Evolutionary conservation across 2,888 invertebrate genomes (phyloP).

Genomic region (Latrodectus hesperus): DNA sequence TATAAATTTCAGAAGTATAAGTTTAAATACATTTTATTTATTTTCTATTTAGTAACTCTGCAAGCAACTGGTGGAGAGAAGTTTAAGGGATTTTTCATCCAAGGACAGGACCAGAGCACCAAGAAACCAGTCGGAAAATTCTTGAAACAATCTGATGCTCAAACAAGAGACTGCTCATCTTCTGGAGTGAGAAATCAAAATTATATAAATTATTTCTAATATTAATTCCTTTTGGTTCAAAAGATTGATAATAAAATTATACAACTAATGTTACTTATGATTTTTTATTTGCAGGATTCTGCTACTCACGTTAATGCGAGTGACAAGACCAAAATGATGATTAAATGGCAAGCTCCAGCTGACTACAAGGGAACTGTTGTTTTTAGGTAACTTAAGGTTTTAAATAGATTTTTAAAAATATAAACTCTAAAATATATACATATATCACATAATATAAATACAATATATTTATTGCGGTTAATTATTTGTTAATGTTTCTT

Average conservation of each 20-base stretch:
- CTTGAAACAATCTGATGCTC: conserved; percentile 15
- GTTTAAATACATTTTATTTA: too few species aligned
- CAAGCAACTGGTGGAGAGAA: conserved; percentile 40
- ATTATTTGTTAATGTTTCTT: too few species aligned
- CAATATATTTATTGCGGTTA: too few species aligned
- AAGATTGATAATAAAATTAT: background rate
- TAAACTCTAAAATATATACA: too few species aligned
- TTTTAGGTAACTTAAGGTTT: conserved; percentile 28
- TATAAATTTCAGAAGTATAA: too few species aligned
- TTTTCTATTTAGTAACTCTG: conserved; percentile 32
- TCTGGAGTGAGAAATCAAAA: conserved; percentile 26
- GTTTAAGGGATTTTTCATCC: conserved; percentile 61
- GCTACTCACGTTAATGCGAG: conserved; percentile 32
- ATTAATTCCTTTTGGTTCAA: background rate
- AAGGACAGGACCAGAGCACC: conserved; percentile 21
- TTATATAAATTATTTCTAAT: background rate
- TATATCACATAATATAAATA: too few species aligned
- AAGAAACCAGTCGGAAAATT: conserved; percentile 45
- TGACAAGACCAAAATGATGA: conserved; percentile 25
- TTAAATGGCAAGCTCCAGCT: conserved; percentile 50
- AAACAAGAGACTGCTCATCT: conserved; percentile 39
- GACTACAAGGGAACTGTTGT: conserved; percentile 27
- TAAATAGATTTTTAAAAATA: background rate
- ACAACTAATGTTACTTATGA: background rate
- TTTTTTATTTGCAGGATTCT: conserved; percentile 37